These are phyloP conservation scores for Bryconaethiops microstoma DNA, from an alignment of 2,797 vertebrate species.

Conservation along the genomic window DNA sequence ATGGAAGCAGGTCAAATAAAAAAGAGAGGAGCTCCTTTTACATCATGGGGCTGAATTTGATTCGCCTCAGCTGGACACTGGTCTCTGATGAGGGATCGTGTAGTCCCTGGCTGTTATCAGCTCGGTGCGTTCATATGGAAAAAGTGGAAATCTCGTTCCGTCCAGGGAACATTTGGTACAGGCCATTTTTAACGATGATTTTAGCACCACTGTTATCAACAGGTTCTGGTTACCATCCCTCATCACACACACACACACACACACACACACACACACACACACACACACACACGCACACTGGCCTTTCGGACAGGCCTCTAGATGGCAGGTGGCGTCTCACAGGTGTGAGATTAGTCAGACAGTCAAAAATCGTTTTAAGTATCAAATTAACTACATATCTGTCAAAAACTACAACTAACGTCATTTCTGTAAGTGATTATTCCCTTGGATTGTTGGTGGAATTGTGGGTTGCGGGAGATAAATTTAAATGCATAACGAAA, in stretches of 20 bases:
- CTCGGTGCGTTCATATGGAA: constrained; percentile 59
- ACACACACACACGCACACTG: not conserved
- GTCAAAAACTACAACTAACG: not conserved
- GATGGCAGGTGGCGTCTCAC: constrained; percentile 60
- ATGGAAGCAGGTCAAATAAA: constrained; percentile 75
- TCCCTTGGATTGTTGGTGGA: not conserved
- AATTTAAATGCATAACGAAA: not conserved
- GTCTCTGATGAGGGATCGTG: constrained; percentile 59
- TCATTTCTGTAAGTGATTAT: not conserved
- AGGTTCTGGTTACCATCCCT: constrained; percentile 68
- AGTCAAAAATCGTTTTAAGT: not conserved
- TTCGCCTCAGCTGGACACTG: constrained; percentile 56
- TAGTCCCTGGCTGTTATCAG: constrained; percentile 53
- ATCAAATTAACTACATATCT: not conserved
- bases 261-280: too few species aligned
- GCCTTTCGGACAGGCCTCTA: not conserved
- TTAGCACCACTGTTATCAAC: constrained; percentile 65
- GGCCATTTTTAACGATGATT: constrained; percentile 55
- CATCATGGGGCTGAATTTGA: constrained; percentile 63
- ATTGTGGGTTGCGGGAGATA: not conserved
- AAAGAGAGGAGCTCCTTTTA: constrained; percentile 73
- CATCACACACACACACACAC: too few species aligned
- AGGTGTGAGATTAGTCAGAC: constrained; percentile 24
- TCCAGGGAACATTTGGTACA: constrained; percentile 52
- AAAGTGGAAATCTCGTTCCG: constrained; percentile 39